Evolutionary conservation across 2,797 vertebrate species (phyloP), one percentile per base, ranked within the genome.

Genomic region (Anguilla pacifica): DNA sequence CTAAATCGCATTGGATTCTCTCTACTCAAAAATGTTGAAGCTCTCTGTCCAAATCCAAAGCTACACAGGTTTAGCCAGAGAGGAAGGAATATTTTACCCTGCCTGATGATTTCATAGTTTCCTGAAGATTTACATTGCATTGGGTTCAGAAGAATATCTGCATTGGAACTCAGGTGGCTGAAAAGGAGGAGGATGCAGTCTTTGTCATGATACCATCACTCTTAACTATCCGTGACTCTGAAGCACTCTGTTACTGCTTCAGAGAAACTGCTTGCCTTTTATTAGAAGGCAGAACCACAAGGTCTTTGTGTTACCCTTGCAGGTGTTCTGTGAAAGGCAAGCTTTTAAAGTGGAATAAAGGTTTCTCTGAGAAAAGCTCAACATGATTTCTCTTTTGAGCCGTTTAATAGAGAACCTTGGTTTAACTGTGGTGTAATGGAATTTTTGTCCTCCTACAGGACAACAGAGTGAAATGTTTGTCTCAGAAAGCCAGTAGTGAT

Each of bases 241-340:
- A 86, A 59, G 72, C 55, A 57, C 72, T 39, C 77, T 22, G 77
- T 81, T 49, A 7, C 46, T 51, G 79, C 6, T 57, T 15, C 13
- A 9, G 19, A 39, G 86, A 55, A 67, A 31, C 43, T 55, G 64
- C 86, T 72, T 51, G 46, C 19, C 79, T 70, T 72, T 84, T 84
- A 84, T 87, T 84, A 43, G 61, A 67, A 51, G 79, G 59, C 51
- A 11, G 46, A 87, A 72, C 49, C 83, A 72, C 64, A 31, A 31
- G 61, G 13, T 55, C 82, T 83, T 87, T 87, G 61, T 72, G 82
- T 55, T 84, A n/a, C 61, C 61, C 64, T 35, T 83, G 64, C 86
- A 87, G 86, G 86, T 87, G 64, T 87, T 84, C 86, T 84, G 82
- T 87, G 86, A 87, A 83, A 31, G 61, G 35, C 61, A 46, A 28